These are phyloP conservation scores for Lethocerus indicus DNA, from an alignment of 1,140 invertebrate species.

Conservation along the genomic window DNA sequence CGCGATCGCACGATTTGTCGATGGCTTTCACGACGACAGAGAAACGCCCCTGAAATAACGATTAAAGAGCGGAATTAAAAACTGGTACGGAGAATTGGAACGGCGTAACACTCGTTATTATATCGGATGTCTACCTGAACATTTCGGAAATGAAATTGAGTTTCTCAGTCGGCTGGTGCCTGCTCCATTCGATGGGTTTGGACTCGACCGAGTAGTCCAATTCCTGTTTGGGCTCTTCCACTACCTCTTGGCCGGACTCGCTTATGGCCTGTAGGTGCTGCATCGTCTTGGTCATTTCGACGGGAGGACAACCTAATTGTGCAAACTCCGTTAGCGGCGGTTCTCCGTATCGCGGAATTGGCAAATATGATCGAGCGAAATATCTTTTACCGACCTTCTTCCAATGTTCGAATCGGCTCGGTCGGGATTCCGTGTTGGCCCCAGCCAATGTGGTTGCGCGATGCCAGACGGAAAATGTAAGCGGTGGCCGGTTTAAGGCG, in stretches of 20 bases:
- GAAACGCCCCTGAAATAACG: constrained; percentile 54
- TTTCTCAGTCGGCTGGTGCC: constrained; percentile 46
- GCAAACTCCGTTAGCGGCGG: no score
- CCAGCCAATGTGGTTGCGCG: constrained; percentile 87
- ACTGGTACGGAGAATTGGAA: no score
- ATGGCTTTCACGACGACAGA: constrained; percentile 70
- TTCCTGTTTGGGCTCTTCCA: constrained; percentile 37
- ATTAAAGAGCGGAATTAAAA: no score
- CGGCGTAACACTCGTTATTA: no score
- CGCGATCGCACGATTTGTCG: constrained; percentile 46
- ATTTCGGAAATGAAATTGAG: constrained; percentile 74
- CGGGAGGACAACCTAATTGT: constrained; percentile 33
- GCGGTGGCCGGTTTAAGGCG: constrained; percentile 56
- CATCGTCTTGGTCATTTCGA: constrained; percentile 62
- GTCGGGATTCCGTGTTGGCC: constrained; percentile 62
- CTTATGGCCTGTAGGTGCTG: constrained; percentile 66
- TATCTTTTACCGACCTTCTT: constrained; percentile 35
- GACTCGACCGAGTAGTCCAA: constrained; percentile 59
- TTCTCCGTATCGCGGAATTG: no score
- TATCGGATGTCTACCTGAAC: constrained; percentile 27
- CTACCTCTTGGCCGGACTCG: constrained; percentile 53
- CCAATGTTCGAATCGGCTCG: constrained; percentile 45
- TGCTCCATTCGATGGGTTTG: constrained; percentile 51
- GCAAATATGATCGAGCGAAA: no score
- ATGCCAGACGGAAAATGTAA: constrained; percentile 79